These are phyloP conservation scores for Microtus montanus DNA, from an alignment of 2,113 vertebrate genomes.

Conservation along the genomic window DNA sequence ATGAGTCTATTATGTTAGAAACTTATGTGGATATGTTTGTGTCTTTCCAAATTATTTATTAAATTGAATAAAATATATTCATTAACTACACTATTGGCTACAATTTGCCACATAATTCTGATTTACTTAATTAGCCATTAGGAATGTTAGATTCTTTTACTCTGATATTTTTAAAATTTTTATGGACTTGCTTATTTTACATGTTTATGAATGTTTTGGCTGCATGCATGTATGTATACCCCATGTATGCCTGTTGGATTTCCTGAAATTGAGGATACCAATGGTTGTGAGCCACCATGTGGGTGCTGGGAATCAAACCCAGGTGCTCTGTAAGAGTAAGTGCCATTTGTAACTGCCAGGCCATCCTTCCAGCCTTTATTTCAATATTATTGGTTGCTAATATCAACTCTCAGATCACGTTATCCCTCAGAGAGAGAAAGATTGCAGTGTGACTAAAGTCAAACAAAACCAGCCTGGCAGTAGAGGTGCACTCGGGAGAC, in stretches of 20 bases:
- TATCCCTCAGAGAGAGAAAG: not conserved
- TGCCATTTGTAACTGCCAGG: not conserved
- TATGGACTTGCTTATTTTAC: not conserved
- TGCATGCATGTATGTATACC: no score
- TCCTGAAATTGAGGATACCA: not conserved
- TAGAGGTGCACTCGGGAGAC: no score
- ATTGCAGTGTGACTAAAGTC: no score
- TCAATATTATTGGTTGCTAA: not conserved
- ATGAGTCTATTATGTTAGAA: not conserved
- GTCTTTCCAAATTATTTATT: not conserved
- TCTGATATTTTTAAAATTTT: not conserved
- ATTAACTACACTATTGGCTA: not conserved
- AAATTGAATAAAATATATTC: not conserved
- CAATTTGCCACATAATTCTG: not conserved
- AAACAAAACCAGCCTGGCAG: no score
- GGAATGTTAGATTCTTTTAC: not conserved
- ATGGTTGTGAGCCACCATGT: not conserved
- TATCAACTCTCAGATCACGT: not conserved
- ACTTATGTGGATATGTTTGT: not conserved
- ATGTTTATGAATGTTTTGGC: not conserved
- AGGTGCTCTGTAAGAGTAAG: not conserved
- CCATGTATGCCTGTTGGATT: not conserved
- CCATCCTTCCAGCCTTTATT: not conserved
- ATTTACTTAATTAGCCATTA: not conserved
- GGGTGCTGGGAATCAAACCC: not conserved